phyloP scores from a whole-genome alignment of 2,797 vertebrate species.

The Neoniphon sammara region DNA sequence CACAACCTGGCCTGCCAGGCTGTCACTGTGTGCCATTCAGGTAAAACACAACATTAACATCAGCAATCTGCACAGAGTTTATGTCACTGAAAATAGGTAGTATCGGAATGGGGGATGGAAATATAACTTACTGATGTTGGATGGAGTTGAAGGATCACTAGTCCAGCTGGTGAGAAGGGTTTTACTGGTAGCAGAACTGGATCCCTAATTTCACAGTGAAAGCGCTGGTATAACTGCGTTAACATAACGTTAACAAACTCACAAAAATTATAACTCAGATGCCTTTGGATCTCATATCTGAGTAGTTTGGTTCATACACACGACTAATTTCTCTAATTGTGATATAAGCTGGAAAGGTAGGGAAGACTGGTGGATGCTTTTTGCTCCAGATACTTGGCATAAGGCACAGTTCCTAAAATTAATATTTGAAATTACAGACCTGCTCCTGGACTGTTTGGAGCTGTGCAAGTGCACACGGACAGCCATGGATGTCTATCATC shows the following conservation, averaged over 20 bases:
- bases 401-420: neutral
- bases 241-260: too few relatives aligned
- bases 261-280: too few relatives aligned
- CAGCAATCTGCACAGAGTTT: neutral
- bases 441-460: conserved; percentile 92
- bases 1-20: conserved; percentile 90
- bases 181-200: too few relatives aligned
- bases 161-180: too few relatives aligned
- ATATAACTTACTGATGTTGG: too few relatives aligned
- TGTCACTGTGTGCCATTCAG: conserved; percentile 88
- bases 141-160: too few relatives aligned
- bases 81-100: neutral
- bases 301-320: too few relatives aligned
- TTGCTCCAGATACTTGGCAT: neutral
- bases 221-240: too few relatives aligned
- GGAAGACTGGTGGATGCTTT: neutral
- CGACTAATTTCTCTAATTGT: too few relatives aligned
- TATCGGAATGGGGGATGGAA: neutral
- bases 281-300: too few relatives aligned
- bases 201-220: too few relatives aligned
- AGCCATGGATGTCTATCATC: conserved; percentile 91
- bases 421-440: conserved; percentile 81
- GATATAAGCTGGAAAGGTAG: neutral
- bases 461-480: conserved; percentile 90
- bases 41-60: conserved; percentile 74